These are phyloP conservation scores for Zaprionus lineosus DNA, from an alignment of 2,888 invertebrate species.

Conservation along the genomic window DNA sequence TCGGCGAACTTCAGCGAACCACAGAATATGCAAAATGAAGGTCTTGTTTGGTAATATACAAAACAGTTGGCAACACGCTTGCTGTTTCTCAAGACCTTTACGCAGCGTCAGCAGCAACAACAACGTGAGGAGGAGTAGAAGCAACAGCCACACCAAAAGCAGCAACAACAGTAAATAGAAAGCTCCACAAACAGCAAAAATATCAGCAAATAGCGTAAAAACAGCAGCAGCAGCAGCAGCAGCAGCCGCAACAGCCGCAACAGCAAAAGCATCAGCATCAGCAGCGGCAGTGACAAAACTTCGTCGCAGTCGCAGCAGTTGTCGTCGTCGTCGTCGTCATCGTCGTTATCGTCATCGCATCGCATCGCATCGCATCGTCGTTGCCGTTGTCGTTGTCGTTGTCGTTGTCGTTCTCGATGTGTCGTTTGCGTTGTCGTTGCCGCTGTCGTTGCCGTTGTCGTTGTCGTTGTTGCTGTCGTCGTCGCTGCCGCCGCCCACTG, in stretches of 20 bases:
- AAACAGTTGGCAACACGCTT: slow-evolving; percentile 82
- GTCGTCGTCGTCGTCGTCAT: slow-evolving; percentile 10
- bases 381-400: slow-evolving; percentile 20
- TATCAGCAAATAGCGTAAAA: too few relatives aligned
- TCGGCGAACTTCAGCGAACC: slow-evolving; percentile 87
- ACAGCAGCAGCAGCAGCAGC: neutral
- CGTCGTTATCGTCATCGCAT: too few relatives aligned
- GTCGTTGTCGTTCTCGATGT: slow-evolving; percentile 11
- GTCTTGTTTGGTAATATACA: slow-evolving; percentile 88
- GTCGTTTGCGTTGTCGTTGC: slow-evolving; percentile 12
- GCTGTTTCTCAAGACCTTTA: slow-evolving; percentile 78
- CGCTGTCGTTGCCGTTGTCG: slow-evolving; percentile 15
- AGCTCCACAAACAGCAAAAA: slow-evolving; percentile 12
- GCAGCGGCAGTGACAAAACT: slow-evolving; percentile 41
- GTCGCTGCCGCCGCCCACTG: slow-evolving; percentile 56
- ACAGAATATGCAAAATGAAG: slow-evolving; percentile 89
- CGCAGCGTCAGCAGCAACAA: slow-evolving; percentile 69
- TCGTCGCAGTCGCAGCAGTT: slow-evolving; percentile 21
- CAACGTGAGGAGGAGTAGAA: slow-evolving; percentile 42
- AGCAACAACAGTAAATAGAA: slow-evolving; percentile 26
- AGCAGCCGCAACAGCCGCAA: slow-evolving; percentile 1
- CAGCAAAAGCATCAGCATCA: slow-evolving; percentile 10
- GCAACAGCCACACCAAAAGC: slow-evolving; percentile 23
- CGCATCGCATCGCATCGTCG: neutral
- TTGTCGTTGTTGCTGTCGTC: slow-evolving; percentile 5